These are phyloP conservation scores for Lepidocyrtinus sp. DNA, from an alignment of 2,888 invertebrate species.

Conservation along the genomic window DNA sequence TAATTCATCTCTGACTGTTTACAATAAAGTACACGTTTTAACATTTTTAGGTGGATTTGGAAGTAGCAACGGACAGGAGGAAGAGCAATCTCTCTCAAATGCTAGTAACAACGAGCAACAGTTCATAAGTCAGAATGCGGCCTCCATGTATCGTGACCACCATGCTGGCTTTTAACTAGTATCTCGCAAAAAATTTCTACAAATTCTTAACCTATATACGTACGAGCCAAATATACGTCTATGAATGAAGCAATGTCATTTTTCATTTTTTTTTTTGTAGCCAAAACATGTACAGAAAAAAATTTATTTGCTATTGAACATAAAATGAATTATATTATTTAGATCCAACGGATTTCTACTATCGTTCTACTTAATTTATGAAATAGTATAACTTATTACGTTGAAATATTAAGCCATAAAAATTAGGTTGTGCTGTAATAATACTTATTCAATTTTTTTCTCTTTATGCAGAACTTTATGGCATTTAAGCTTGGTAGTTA, in stretches of 20 bases:
- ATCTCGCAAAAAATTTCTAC: not conserved
- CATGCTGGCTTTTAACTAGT: constrained; percentile 30
- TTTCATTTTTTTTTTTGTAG: not conserved
- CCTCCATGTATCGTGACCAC: constrained; percentile 68
- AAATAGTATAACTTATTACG: not conserved
- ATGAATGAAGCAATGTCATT: not conserved
- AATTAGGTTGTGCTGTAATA: not conserved
- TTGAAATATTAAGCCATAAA: not conserved
- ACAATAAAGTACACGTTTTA: too few species aligned
- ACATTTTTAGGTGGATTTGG: constrained; percentile 65
- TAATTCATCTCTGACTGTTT: too few species aligned
- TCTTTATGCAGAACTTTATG: not conserved
- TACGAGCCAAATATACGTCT: constrained; percentile 13
- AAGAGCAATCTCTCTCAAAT: constrained; percentile 68
- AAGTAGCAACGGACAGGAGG: constrained; percentile 68
- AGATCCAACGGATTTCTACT: too few species aligned
- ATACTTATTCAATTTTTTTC: not conserved
- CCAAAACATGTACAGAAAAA: constrained; percentile 25
- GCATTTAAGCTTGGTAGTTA: not conserved
- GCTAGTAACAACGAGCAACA: constrained; percentile 67
- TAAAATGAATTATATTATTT: too few species aligned
- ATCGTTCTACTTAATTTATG: not conserved
- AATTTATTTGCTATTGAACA: too few species aligned
- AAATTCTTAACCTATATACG: constrained; percentile 24
- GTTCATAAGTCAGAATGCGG: constrained; percentile 67